Conservation (phyloP, 64 coral and sea anemone genomes). For the Dendrophyllia cribrosa region DNA sequence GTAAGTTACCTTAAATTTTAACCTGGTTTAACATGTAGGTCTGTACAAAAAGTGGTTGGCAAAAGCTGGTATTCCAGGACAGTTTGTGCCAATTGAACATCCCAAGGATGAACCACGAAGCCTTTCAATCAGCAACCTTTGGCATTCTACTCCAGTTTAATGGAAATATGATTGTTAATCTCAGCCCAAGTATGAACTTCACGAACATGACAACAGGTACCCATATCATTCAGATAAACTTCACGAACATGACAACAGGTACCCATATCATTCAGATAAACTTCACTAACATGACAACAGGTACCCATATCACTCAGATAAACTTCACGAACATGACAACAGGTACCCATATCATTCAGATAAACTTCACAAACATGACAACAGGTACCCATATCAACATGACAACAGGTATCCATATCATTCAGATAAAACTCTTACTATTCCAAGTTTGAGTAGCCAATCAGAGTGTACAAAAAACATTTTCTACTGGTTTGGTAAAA, state of each 20-base stretch:
- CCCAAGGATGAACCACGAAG: slow-evolving; percentile 40
- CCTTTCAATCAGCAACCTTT: slow-evolving; percentile 48
- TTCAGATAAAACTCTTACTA: neutral
- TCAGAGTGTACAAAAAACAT: too few species aligned
- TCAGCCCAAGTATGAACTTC: slow-evolving; percentile 1
- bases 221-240: neutral
- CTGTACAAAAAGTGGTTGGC: slow-evolving; percentile 54
- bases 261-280: neutral
- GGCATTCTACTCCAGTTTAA: slow-evolving; percentile 61
- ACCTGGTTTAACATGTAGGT: neutral
- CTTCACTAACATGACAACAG: slow-evolving; percentile 43
- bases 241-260: slow-evolving; percentile 56
- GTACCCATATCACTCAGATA: neutral
- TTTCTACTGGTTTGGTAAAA: too few species aligned
- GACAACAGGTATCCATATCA: slow-evolving; percentile 16
- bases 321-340: slow-evolving; percentile 43
- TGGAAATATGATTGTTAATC: slow-evolving; percentile 27
- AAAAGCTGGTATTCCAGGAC: slow-evolving; percentile 1
- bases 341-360: slow-evolving; percentile 24
- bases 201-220: slow-evolving; percentile 58
- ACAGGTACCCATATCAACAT: slow-evolving; percentile 70
- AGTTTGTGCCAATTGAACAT: slow-evolving; percentile 35
- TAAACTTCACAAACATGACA: slow-evolving; percentile 32
- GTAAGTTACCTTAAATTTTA: neutral
- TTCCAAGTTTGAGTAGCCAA: too few species aligned